These are phyloP conservation scores for Physella acuta DNA, from an alignment of 1,140 invertebrate species.

Conservation along the genomic window DNA sequence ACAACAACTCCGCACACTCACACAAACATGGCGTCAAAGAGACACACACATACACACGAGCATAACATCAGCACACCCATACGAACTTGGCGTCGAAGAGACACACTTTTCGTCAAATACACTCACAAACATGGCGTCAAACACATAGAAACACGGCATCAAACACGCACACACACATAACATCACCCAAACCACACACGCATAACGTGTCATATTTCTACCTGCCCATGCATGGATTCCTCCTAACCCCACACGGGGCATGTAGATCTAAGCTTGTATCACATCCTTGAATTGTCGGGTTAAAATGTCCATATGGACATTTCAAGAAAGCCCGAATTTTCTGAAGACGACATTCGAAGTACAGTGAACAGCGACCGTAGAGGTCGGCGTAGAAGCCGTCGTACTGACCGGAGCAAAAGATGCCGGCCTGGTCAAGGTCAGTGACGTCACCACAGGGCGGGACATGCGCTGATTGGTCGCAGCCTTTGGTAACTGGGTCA, in stretches of 20 bases:
- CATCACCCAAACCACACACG: no score
- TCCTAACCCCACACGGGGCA: slow-evolving; percentile 26
- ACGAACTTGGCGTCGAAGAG: no score
- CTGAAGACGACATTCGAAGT: slow-evolving; percentile 25
- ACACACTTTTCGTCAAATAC: no score
- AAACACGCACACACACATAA: no score
- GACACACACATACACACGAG: no score
- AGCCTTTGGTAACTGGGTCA: slow-evolving; percentile 5
- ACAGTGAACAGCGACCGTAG: slow-evolving; percentile 30
- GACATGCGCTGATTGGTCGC: neutral
- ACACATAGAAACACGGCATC: no score
- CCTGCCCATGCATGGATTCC: slow-evolving; percentile 23
- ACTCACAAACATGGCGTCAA: no score
- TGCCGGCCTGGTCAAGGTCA: neutral
- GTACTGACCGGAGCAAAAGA: slow-evolving; percentile 16
- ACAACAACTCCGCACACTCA: no score
- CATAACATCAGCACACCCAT: no score
- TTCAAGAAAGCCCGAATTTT: slow-evolving; percentile 24
- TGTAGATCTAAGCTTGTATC: slow-evolving; percentile 4
- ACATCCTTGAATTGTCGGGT: slow-evolving; percentile 21
- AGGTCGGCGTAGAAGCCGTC: slow-evolving; percentile 34
- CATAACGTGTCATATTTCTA: no score
- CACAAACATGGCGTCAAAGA: no score
- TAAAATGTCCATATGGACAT: slow-evolving; percentile 28
- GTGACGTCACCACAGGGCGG: slow-evolving; percentile 28